Conservation (phyloP, 1,140 invertebrate species). For the Zophobas atratus region DNA sequence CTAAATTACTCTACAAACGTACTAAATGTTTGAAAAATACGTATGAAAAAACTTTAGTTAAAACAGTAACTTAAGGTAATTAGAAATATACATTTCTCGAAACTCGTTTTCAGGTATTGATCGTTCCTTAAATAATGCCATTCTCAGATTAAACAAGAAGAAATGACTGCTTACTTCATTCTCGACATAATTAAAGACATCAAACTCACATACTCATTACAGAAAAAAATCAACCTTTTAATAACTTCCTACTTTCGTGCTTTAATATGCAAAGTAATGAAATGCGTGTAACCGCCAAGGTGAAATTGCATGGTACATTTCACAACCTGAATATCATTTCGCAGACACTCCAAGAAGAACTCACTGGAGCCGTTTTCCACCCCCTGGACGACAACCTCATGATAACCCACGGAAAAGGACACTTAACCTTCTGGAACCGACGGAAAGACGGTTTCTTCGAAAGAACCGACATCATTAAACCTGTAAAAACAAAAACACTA, state of each 20-base stretch:
- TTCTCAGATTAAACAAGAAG: no score
- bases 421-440: slow-evolving; percentile 93
- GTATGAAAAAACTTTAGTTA: no score
- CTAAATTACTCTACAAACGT: no score
- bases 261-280: slow-evolving; percentile 39
- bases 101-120: no score
- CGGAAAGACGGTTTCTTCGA: slow-evolving; percentile 92
- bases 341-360: slow-evolving; percentile 89
- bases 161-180: no score
- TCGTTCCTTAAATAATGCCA: no score
- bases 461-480: slow-evolving; percentile 89
- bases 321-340: slow-evolving; percentile 17
- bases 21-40: no score
- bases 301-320: slow-evolving; percentile 22
- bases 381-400: slow-evolving; percentile 93
- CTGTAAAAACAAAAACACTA: slow-evolving; percentile 70
- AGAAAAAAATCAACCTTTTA: background rate
- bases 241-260: slow-evolving; percentile 21
- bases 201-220: no score
- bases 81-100: no score
- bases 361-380: slow-evolving; percentile 93
- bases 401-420: slow-evolving; percentile 93
- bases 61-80: no score
- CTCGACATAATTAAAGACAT: no score
- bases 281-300: slow-evolving; percentile 24